These are phyloP conservation scores for Hypsopygia costalis DNA, from an alignment of 2,888 invertebrate species.

Conservation along the genomic window DNA sequence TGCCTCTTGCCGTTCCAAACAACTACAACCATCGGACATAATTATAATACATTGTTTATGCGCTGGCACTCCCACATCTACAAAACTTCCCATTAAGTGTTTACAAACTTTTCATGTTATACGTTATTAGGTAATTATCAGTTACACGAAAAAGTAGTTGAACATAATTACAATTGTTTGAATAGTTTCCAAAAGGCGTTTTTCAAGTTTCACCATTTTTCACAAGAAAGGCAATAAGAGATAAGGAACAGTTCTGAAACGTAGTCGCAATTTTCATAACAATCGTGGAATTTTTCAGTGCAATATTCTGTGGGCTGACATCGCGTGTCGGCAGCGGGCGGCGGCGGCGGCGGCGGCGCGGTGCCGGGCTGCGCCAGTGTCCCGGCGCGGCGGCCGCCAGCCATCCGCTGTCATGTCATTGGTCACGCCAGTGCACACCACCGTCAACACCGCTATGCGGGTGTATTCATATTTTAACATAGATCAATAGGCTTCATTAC, in stretches of 20 bases:
- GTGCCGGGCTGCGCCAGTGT: slow-evolving; percentile 34
- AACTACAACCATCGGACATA: too few relatives aligned
- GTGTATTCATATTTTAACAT: slow-evolving; percentile 9
- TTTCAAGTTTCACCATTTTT: background rate
- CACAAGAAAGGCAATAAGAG: background rate
- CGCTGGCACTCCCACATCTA: too few relatives aligned
- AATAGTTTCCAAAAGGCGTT: background rate
- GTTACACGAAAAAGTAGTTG: too few relatives aligned
- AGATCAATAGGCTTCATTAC: background rate
- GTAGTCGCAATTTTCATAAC: slow-evolving; percentile 30
- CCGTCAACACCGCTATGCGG: slow-evolving; percentile 26
- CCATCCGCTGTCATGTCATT: slow-evolving; percentile 57
- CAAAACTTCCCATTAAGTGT: too few relatives aligned
- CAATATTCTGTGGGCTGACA: slow-evolving; percentile 36
- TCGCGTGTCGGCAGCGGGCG: slow-evolving; percentile 60
- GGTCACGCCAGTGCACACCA: slow-evolving; percentile 52
- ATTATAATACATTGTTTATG: too few relatives aligned
- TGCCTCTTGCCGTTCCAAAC: too few relatives aligned
- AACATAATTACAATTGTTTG: background rate
- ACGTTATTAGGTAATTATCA: too few relatives aligned
- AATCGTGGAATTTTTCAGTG: slow-evolving; percentile 42
- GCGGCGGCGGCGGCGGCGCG: slow-evolving; percentile 60
- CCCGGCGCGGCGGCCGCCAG: slow-evolving; percentile 43
- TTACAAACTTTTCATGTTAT: too few relatives aligned
- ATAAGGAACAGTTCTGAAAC: background rate